Percentiles rank a stretch among this genome's conserved stretches.
These are phyloP conservation scores for Calyptomena viridis DNA, from an alignment of 2,113 vertebrate genomes.

Conservation along the genomic window DNA sequence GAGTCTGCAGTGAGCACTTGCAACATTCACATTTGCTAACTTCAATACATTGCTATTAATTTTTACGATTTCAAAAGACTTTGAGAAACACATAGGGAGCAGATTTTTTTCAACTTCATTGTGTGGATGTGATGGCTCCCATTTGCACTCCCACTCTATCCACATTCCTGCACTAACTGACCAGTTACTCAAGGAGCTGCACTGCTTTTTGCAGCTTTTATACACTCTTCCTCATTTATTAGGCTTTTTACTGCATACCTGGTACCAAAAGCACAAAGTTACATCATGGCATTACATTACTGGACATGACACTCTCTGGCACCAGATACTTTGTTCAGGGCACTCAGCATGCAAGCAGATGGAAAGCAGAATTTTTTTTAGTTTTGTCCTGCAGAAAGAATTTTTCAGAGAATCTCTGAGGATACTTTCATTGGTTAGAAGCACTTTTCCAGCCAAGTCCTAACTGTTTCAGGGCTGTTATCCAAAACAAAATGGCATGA, in stretches of 20 bases:
- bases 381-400: not conserved
- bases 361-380: not conserved
- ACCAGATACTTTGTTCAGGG: not conserved
- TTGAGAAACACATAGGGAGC: not conserved
- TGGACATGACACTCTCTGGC: not conserved
- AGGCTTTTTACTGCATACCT: not conserved
- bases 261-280: not conserved
- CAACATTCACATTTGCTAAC: not conserved
- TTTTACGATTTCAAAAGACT: not conserved
- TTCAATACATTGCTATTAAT: not conserved
- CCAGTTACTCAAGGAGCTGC: not conserved
- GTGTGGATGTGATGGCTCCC: not conserved
- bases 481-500: not conserved
- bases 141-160: not conserved
- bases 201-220: not conserved
- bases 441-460: not conserved
- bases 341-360: not conserved
- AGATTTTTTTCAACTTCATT: not conserved
- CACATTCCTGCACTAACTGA: not conserved
- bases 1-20: not conserved
- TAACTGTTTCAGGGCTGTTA: not conserved
- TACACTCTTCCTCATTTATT: not conserved
- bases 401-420: conserved; percentile 4
- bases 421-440: not conserved
- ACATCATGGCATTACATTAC: not conserved